These are phyloP conservation scores for Cydia pomonella DNA, from an alignment of 1,140 invertebrate species.

Conservation along the genomic window DNA sequence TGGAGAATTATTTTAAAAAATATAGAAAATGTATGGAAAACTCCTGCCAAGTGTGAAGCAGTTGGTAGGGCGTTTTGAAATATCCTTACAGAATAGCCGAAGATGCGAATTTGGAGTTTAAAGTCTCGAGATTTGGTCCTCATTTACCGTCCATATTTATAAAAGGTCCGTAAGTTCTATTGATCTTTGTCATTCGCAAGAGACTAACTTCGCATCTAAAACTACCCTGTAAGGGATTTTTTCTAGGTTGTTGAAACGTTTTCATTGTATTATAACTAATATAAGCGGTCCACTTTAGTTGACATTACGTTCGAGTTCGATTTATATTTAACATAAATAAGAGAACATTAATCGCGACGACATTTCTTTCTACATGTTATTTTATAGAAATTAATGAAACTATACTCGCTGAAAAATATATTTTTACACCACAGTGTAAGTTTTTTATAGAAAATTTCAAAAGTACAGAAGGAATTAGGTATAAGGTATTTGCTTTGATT, in stretches of 20 bases:
- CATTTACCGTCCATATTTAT: constrained; percentile 31
- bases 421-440: constrained; percentile 28
- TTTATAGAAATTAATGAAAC: constrained; percentile 50
- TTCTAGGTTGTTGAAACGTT: constrained; percentile 27
- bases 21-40: constrained; percentile 28
- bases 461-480: constrained; percentile 17
- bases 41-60: not conserved
- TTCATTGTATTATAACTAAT: constrained; percentile 38
- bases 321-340: constrained; percentile 45
- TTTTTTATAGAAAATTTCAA: constrained; percentile 12
- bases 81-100: constrained; percentile 7
- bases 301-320: constrained; percentile 36
- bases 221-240: constrained; percentile 20
- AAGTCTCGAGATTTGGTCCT: constrained; percentile 18
- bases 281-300: constrained; percentile 35
- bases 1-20: constrained; percentile 25
- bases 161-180: not conserved
- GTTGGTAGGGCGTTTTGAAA: not conserved
- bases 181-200: not conserved
- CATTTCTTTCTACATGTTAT: constrained; percentile 67
- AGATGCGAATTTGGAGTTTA: not conserved
- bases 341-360: constrained; percentile 63
- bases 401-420: constrained; percentile 18
- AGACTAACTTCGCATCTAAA: not conserved
- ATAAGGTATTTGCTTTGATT: constrained; percentile 35